Base-by-base conservation (phyloP, 92 coral and sea anemone species). In the Virgularia gustaviana region DNA sequence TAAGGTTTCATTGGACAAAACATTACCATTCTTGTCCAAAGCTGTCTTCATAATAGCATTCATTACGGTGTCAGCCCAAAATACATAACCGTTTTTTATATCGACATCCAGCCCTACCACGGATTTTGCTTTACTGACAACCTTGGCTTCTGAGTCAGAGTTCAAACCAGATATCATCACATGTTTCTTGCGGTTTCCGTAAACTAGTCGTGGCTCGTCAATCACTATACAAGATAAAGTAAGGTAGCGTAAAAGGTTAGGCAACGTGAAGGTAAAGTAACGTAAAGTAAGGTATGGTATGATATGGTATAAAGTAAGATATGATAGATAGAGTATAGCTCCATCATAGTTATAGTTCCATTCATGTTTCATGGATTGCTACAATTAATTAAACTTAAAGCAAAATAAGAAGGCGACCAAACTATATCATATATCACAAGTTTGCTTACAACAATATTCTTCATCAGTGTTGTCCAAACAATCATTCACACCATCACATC, bases 11-110 rank as follows among this genome's bases (percentile, higher is more conserved):
- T 59, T 68, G 27, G 59, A 68, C 7, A 68, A 27, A 24, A 51
- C n/a, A 6, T 49, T 47, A 47, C 75, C 75, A 49, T 49, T 49
- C 25, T 35, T 44, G 34, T 51, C 3, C 24, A 68, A 33, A 34
- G 61, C 61, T 19, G 31, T 68, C 36, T 68, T 68, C 60, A 68
- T 47, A 19, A 68, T 49, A 3, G 75, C 75, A 49, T 85, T 76
- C 13, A 60, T 58, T 54, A 63, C 78, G 3, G 78, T 76, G 54
- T 89, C 98, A 63, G 98, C 85, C 91, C 89, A 92, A 80, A 78
- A 92, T 18, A 92, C 74, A 41, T 75, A 78, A 30, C 83, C 83
- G 29, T 63, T 57, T 36, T 76, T 79, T 45, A 79, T 53, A 71
- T 92, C 96, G 78, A 81, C 81, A 66, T 92, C 98, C 13, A 92